A percentile compares a stretch with the other conserved stretches of the same genome.
Conservation (phyloP, 2,888 invertebrate genomes). For the Creontiades dilutus region DNA sequence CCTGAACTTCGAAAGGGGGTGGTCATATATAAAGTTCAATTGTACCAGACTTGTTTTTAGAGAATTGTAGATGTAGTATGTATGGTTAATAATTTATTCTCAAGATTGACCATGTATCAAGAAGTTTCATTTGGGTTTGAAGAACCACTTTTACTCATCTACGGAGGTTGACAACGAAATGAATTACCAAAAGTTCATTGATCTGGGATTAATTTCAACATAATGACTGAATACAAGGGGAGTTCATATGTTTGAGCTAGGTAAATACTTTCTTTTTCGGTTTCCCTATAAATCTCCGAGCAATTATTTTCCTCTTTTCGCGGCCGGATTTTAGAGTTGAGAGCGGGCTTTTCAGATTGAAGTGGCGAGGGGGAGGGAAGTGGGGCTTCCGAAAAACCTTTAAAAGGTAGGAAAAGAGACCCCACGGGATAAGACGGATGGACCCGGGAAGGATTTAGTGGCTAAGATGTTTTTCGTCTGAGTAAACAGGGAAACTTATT, state of each 20-base stretch:
- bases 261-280: neutral
- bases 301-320: neutral
- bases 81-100: too few species aligned
- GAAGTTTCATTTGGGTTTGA: too few species aligned
- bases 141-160: too few species aligned
- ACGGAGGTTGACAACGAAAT: too few species aligned
- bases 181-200: too few species aligned
- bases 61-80: too few species aligned
- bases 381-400: neutral
- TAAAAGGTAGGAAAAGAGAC: slow-evolving; percentile 38
- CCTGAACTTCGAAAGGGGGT: too few species aligned
- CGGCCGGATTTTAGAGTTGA: neutral
- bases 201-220: too few species aligned
- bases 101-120: too few species aligned
- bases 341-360: neutral
- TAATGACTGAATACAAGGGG: neutral
- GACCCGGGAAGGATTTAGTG: slow-evolving; percentile 50
- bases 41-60: too few species aligned
- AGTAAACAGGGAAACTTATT: slow-evolving; percentile 68
- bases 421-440: slow-evolving; percentile 35
- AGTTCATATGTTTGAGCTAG: slow-evolving; percentile 3
- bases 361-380: neutral
- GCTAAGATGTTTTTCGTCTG: slow-evolving; percentile 60
- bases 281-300: neutral
- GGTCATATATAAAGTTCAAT: too few species aligned